phyloP scores from a whole-genome alignment of 2,797 vertebrate species.

The Thalassophryne amazonica region DNA sequence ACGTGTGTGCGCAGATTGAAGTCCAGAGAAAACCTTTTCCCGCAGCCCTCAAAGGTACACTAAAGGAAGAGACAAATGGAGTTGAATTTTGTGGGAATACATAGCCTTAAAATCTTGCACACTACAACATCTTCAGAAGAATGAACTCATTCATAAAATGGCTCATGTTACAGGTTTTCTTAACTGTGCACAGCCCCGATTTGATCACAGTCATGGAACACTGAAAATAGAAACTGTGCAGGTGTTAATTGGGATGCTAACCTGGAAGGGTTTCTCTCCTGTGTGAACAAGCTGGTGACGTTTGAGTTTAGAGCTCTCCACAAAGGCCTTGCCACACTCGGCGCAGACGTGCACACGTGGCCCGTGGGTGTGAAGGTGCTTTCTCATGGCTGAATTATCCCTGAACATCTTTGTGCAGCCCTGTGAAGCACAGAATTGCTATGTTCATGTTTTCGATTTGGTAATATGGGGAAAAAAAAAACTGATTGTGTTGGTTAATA shows the following conservation, averaged over 20 bases:
- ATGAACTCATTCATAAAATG: too few relatives aligned
- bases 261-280: constrained; percentile 99
- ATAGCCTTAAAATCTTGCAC: too few relatives aligned
- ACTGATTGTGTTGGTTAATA: too few relatives aligned
- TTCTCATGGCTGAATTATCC: constrained; percentile 99
- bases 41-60: constrained; percentile 99
- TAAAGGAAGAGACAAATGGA: constrained; percentile 51
- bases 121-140: too few relatives aligned
- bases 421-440: constrained; percentile 60
- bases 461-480: too few relatives aligned
- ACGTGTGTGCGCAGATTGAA: constrained; percentile 99
- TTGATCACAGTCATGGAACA: too few relatives aligned
- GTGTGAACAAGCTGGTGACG: constrained; percentile 98
- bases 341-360: constrained; percentile 97
- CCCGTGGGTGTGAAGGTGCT: constrained; percentile 98
- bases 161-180: too few relatives aligned
- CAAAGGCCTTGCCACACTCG: constrained; percentile 98
- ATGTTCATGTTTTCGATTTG: too few relatives aligned
- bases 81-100: too few relatives aligned
- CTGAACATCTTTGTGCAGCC: constrained; percentile 99
- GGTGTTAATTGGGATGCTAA: constrained; percentile 41
- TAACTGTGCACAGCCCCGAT: too few relatives aligned
- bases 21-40: constrained; percentile 99
- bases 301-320: constrained; percentile 98
- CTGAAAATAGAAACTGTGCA: constrained; percentile 9